These are phyloP conservation scores for Clytia hemisphaerica DNA, from an alignment of 30 jellyfish, hydroid and myxozoan genomes.

Conservation along the genomic window DNA sequence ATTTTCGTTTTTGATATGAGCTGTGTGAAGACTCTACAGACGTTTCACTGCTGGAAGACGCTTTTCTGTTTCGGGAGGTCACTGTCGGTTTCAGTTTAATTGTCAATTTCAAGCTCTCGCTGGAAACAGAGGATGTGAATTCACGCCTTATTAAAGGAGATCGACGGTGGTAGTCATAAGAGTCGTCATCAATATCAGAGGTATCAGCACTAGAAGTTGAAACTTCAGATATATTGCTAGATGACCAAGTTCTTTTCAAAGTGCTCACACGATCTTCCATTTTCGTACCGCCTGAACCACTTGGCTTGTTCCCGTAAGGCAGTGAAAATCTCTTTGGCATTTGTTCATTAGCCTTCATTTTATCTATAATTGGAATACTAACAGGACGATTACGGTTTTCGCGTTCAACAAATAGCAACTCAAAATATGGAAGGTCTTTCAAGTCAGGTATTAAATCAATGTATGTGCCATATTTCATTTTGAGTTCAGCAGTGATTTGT, in stretches of 20 bases:
- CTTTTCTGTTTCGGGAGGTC: not conserved
- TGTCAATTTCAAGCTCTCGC: constrained; percentile 9
- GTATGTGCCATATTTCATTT: constrained; percentile 38
- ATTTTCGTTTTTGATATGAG: not conserved
- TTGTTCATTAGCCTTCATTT: constrained; percentile 10
- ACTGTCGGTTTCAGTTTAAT: constrained; percentile 4
- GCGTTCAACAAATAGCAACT: constrained; percentile 84
- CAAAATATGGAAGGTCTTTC: constrained; percentile 60
- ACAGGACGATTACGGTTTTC: constrained; percentile 34
- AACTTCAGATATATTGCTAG: constrained; percentile 2
- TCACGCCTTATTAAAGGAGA: not conserved
- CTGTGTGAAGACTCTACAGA: not conserved
- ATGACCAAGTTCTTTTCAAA: constrained; percentile 7
- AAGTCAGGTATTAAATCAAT: constrained; percentile 71
- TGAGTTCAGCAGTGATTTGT: not conserved
- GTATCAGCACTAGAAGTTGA: too few species aligned
- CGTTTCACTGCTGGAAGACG: constrained; percentile 14
- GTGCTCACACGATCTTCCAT: not conserved
- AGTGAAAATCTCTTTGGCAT: not conserved
- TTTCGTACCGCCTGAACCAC: too few species aligned
- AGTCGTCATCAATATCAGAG: constrained; percentile 5
- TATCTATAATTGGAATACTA: too few species aligned
- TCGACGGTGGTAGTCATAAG: not conserved
- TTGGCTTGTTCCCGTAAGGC: not conserved
- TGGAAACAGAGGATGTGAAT: constrained; percentile 6